A percentile compares a stretch with the other conserved stretches of the same genome.
phyloP scores from a whole-genome alignment of 2,888 invertebrate species.

The Chrysina gloriosa region DNA sequence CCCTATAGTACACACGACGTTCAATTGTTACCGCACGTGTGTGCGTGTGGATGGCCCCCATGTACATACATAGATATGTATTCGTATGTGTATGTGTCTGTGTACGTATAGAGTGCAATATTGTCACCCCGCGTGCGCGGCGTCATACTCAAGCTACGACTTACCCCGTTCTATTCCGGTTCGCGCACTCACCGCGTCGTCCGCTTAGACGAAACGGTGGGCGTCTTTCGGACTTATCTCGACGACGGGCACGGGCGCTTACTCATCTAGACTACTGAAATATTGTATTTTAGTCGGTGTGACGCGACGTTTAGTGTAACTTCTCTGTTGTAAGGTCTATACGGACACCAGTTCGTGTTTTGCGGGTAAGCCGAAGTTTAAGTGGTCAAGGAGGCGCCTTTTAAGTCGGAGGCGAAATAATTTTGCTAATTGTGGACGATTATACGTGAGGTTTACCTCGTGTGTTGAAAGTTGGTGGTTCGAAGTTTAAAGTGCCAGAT shows the following conservation, averaged over 20 bases:
- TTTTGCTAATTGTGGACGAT: constrained; percentile 23
- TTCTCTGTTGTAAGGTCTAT: neutral
- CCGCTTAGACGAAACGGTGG: constrained; percentile 48
- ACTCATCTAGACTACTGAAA: constrained; percentile 57
- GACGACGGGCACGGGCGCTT: constrained; percentile 55
- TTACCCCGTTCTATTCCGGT: constrained; percentile 46
- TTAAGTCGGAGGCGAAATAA: constrained; percentile 11
- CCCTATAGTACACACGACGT: constrained; percentile 30
- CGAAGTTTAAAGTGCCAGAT: neutral
- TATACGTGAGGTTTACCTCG: constrained; percentile 14
- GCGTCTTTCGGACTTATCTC: constrained; percentile 48
- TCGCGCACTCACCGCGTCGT: constrained; percentile 43
- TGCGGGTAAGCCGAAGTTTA: neutral
- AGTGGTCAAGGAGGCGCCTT: neutral
- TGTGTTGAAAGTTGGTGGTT: constrained; percentile 16
- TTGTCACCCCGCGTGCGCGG: constrained; percentile 50
- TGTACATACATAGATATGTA: neutral
- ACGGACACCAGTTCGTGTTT: neutral
- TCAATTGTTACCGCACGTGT: constrained; percentile 27
- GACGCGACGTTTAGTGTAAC: constrained; percentile 40
- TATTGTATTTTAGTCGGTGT: constrained; percentile 57
- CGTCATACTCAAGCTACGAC: constrained; percentile 46
- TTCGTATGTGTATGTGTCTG: neutral
- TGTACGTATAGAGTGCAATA: constrained; percentile 32
- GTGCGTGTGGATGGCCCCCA: neutral